Evolutionary conservation across 2,888 invertebrate genomes (phyloP).

Genomic region (Xylota segnis): DNA sequence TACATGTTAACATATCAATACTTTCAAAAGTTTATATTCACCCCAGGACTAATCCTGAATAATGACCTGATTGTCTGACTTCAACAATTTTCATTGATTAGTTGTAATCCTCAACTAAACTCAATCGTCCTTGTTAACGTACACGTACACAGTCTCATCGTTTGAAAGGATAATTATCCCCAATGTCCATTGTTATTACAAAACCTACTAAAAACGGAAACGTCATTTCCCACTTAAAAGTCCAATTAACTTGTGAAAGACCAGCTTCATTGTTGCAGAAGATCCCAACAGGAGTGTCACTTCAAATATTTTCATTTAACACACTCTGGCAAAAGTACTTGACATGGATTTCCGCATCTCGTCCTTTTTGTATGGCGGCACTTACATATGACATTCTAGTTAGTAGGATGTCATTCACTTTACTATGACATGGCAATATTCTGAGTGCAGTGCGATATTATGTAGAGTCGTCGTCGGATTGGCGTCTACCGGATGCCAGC

Average conservation of each 20-base stretch:
- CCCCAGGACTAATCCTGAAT: no score
- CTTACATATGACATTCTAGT: conserved; percentile 41
- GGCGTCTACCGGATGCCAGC: conserved; percentile 37
- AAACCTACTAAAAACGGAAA: neutral
- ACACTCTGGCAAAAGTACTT: conserved; percentile 29
- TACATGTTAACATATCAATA: no score
- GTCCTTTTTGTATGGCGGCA: conserved; percentile 5
- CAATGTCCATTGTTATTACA: neutral
- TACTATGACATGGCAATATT: conserved; percentile 46
- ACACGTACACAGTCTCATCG: neutral
- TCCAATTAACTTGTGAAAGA: conserved; percentile 27
- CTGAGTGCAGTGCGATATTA: conserved; percentile 20
- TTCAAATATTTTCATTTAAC: conserved; percentile 35
- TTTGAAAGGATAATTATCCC: conserved; percentile 9
- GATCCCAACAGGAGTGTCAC: neutral
- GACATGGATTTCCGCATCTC: conserved; percentile 45
- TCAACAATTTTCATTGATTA: no score
- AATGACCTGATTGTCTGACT: no score
- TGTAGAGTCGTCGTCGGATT: neutral
- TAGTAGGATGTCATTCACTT: conserved; percentile 52
- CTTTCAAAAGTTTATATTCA: no score
- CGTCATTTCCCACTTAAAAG: conserved; percentile 31
- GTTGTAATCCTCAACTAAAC: neutral
- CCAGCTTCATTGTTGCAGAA: conserved; percentile 18
- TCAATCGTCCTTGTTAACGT: neutral